Percentiles rank a stretch among this genome's conserved stretches.
phyloP scores from a whole-genome alignment of 2,888 invertebrate species.

The Dolichomitus sp. region DNA sequence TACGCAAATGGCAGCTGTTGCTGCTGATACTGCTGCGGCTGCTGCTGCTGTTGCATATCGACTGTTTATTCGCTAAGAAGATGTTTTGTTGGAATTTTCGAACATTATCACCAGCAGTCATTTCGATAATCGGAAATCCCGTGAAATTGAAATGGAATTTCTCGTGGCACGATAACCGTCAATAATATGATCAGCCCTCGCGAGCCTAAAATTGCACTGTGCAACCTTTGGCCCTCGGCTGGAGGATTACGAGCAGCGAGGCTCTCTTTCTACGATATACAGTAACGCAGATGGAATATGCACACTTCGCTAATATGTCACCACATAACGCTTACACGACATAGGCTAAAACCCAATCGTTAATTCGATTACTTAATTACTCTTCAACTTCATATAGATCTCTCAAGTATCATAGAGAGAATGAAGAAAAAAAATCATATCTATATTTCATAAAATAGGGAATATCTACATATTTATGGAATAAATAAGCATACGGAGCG shows the following conservation, averaged over 20 bases:
- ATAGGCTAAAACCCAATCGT: too few species aligned
- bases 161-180: slow-evolving; percentile 47
- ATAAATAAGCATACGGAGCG: too few species aligned
- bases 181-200: slow-evolving; percentile 51
- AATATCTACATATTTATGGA: too few species aligned
- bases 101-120: neutral
- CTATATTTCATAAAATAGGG: too few species aligned
- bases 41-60: neutral
- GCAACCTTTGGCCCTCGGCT: neutral
- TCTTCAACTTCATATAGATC: too few species aligned
- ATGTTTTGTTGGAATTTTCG: slow-evolving; percentile 4
- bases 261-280: neutral
- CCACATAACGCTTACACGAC: neutral
- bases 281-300: slow-evolving; percentile 20
- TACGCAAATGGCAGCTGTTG: neutral
- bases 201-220: neutral
- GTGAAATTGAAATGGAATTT: slow-evolving; percentile 3
- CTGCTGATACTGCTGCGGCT: neutral
- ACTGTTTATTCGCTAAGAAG: slow-evolving; percentile 6
- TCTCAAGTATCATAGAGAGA: too few species aligned
- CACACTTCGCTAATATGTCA: slow-evolving; percentile 49
- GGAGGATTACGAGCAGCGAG: neutral
- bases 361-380: too few species aligned
- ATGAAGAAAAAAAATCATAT: too few species aligned
- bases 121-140: slow-evolving; percentile 4